phyloP scores from a whole-genome alignment of 2,888 invertebrate genomes.

The Acanthacorydalis orientalis region DNA sequence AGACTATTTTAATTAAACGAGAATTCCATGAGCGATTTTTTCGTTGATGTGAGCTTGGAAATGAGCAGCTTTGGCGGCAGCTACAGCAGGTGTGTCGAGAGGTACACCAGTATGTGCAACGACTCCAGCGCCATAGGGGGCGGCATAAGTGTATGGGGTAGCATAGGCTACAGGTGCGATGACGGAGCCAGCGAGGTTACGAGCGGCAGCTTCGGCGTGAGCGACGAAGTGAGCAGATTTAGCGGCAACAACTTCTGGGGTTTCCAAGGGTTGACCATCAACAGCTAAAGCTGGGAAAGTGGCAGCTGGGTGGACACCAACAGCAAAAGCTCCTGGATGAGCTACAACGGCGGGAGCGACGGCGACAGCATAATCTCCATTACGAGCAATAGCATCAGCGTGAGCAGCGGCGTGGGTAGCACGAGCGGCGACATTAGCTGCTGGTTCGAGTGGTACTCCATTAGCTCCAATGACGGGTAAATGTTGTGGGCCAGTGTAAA shows the following conservation, averaged over 20 bases:
- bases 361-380: not conserved
- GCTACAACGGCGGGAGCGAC: conserved; percentile 8
- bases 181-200: conserved; percentile 19
- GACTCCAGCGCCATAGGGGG: not conserved
- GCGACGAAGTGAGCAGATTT: conserved; percentile 38
- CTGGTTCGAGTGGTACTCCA: conserved; percentile 6
- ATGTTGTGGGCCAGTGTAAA: not conserved
- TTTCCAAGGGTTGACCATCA: conserved; percentile 31
- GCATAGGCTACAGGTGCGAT: conserved; percentile 9
- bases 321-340: not conserved
- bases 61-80: conserved; percentile 6
- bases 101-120: conserved; percentile 10
- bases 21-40: conserved; percentile 5
- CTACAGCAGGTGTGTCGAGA: not conserved
- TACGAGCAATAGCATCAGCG: not conserved
- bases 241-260: conserved; percentile 30
- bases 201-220: conserved; percentile 27
- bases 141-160: not conserved
- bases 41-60: conserved; percentile 16
- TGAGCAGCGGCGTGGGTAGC: conserved; percentile 1
- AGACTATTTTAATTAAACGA: conserved; percentile 11
- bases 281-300: conserved; percentile 9
- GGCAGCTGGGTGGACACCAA: conserved; percentile 14
- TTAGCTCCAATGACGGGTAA: conserved; percentile 5
- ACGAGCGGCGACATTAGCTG: conserved; percentile 5